These are phyloP conservation scores for human DNA, from an alignment of 2,113 vertebrate species.

Conservation along the genomic window DNA sequence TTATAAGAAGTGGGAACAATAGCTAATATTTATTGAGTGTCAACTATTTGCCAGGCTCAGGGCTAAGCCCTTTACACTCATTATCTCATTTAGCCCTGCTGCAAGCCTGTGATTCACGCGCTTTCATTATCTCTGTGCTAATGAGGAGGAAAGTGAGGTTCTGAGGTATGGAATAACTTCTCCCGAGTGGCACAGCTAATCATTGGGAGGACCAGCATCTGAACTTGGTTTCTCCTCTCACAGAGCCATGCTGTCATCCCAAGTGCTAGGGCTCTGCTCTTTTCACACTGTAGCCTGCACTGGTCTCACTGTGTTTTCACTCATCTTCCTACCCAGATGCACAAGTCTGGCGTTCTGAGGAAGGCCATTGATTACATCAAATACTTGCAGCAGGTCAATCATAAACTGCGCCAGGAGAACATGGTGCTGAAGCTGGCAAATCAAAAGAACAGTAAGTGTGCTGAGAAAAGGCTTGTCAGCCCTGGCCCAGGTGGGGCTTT, in stretches of 20 bases:
- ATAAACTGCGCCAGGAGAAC: conserved; percentile 98
- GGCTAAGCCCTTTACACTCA: neutral
- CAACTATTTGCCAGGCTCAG: neutral
- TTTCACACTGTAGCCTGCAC: rapidly evolving
- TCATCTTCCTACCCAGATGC: conserved; percentile 83
- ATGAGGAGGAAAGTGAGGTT: neutral
- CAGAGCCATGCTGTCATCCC: neutral
- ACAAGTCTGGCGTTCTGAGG: conserved; percentile 96
- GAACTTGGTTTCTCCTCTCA: neutral
- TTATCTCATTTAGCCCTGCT: neutral
- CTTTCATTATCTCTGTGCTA: neutral
- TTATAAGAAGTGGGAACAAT: neutral
- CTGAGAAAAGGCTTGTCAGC: neutral
- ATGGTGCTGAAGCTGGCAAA: conserved; percentile 95
- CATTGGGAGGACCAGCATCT: neutral
- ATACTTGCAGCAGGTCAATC: conserved; percentile 96
- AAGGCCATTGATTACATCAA: conserved; percentile 99
- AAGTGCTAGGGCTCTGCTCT: neutral
- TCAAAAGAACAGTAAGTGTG: conserved; percentile 95
- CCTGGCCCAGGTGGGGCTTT: neutral
- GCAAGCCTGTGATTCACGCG: neutral
- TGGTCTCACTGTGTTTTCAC: neutral
- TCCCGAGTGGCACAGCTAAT: neutral
- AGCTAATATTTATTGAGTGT: neutral
- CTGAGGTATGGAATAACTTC: neutral